Percentiles rank a stretch among this genome's conserved stretches.
Conservation (phyloP, 2,113 vertebrate genomes). For the Varanus salvator region DNA sequence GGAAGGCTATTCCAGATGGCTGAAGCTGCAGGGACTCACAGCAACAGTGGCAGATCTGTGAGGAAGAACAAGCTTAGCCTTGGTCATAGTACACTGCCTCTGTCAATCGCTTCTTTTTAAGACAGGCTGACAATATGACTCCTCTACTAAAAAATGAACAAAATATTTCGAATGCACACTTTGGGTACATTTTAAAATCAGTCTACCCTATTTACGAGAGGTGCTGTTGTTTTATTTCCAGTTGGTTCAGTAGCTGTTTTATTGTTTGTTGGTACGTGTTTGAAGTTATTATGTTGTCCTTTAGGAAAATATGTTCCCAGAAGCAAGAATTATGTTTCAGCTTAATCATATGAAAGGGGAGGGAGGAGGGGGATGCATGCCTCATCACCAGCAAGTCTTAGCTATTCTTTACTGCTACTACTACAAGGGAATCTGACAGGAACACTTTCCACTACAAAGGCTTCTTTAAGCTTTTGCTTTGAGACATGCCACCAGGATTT, state of each 20-base stretch:
- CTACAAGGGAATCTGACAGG: conserved; percentile 17
- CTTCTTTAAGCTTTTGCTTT: neutral
- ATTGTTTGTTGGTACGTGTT: conserved; percentile 18
- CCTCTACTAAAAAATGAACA: conserved; percentile 35
- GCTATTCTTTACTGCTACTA: conserved; percentile 31
- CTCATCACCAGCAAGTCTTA: conserved; percentile 25
- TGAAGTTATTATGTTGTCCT: conserved; percentile 45
- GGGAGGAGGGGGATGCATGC: neutral
- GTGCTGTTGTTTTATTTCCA: conserved; percentile 18
- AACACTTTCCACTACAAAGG: neutral
- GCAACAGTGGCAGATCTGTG: conserved; percentile 2
- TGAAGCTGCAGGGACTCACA: conserved; percentile 23
- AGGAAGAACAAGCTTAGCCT: conserved; percentile 9
- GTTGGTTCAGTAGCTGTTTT: conserved; percentile 46
- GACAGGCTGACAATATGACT: conserved; percentile 14
- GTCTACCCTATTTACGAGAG: conserved; percentile 43
- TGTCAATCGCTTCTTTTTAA: conserved; percentile 43
- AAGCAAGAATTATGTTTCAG: conserved; percentile 62
- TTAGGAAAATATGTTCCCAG: conserved; percentile 51
- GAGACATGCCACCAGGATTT: neutral
- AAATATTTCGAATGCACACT: conserved; percentile 51
- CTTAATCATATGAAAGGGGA: conserved; percentile 47
- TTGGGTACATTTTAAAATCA: conserved; percentile 43
- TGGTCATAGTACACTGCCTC: conserved; percentile 34
- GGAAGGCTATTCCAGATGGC: conserved; percentile 8